Conservation (phyloP, 2,888 invertebrate genomes). For the Xylophagus ater region DNA sequence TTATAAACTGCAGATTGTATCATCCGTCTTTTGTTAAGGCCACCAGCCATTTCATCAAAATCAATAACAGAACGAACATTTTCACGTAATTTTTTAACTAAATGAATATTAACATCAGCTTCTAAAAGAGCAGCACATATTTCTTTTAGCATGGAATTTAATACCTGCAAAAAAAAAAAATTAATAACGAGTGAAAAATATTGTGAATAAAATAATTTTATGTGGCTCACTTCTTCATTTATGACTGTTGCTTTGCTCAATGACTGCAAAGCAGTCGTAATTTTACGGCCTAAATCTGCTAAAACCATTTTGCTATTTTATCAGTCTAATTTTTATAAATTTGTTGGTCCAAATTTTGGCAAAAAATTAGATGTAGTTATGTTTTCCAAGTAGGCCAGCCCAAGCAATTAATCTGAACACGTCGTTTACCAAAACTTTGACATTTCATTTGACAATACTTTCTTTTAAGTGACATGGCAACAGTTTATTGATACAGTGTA, state of each 20-base stretch:
- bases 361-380: too few relatives aligned
- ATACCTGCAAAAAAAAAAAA: constrained; percentile 49
- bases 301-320: constrained; percentile 85
- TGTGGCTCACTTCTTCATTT: constrained; percentile 94
- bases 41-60: constrained; percentile 99
- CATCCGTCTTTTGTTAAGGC: constrained; percentile 95
- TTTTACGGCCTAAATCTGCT: constrained; percentile 98
- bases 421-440: too few relatives aligned
- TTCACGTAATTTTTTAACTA: constrained; percentile 91
- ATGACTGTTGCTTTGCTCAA: constrained; percentile 96
- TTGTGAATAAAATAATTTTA: constrained; percentile 21
- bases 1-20: constrained; percentile 98
- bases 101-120: constrained; percentile 91
- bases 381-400: too few relatives aligned
- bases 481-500: too few relatives aligned
- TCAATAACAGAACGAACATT: constrained; percentile 97
- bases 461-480: too few relatives aligned
- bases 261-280: constrained; percentile 94
- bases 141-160: constrained; percentile 98
- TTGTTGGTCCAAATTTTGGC: too few relatives aligned
- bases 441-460: too few relatives aligned
- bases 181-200: constrained; percentile 18
- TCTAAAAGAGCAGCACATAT: constrained; percentile 95
- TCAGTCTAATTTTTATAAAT: too few relatives aligned
- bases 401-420: too few relatives aligned